These are phyloP conservation scores for Choloepus hoffmanni DNA, from an alignment of 2,113 vertebrate species.

Conservation along the genomic window DNA sequence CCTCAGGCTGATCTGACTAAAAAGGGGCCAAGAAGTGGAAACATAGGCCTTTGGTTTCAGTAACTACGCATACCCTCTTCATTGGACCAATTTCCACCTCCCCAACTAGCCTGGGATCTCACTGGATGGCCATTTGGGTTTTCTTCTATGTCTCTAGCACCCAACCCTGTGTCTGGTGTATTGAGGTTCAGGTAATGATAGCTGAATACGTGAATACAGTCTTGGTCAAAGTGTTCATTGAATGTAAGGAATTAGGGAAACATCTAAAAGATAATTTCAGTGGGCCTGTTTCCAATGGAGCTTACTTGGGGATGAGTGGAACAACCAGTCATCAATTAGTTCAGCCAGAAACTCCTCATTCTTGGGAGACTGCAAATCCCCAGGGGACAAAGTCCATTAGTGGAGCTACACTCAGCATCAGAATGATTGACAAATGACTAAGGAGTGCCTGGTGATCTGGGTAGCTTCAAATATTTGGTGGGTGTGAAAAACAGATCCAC, in stretches of 20 bases:
- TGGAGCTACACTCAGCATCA: background rate
- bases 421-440: conserved; percentile 21
- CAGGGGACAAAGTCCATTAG: background rate
- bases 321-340: background rate
- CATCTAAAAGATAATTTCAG: conserved; percentile 1
- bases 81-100: background rate
- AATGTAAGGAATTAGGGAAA: background rate
- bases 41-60: background rate
- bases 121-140: background rate
- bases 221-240: background rate
- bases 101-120: background rate
- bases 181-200: background rate
- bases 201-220: background rate
- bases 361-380: background rate
- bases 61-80: background rate
- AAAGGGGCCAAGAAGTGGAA: conserved; percentile 30
- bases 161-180: background rate
- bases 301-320: background rate
- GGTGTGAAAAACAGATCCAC: conserved; percentile 19
- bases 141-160: background rate
- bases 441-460: background rate
- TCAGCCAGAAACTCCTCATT: background rate
- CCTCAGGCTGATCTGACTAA: conserved; percentile 62
- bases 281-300: background rate
- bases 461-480: conserved; percentile 14